Conservation (phyloP, 2,888 invertebrate species). For the Leistus spinibarbis region DNA sequence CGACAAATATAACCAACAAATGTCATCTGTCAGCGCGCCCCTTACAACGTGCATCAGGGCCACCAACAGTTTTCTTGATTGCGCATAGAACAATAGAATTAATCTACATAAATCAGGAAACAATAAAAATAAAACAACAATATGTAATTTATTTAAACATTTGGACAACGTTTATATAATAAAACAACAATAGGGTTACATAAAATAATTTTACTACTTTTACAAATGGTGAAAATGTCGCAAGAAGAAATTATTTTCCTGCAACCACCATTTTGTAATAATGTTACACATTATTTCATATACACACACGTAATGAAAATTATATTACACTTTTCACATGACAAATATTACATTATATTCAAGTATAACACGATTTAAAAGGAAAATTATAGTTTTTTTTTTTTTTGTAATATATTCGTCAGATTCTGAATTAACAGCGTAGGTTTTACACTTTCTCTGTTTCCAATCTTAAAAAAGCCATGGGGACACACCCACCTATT, state of each 20-base stretch:
- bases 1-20: too few species aligned
- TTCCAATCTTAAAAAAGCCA: background rate
- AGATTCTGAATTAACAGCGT: conserved; percentile 4
- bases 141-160: background rate
- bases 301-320: background rate
- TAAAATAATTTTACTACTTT: background rate
- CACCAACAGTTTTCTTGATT: too few species aligned
- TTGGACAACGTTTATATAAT: background rate
- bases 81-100: too few species aligned
- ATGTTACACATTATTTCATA: background rate
- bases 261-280: background rate
- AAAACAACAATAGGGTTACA: background rate
- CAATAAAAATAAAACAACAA: background rate
- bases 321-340: background rate
- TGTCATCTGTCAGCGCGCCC: too few species aligned
- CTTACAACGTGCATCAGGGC: too few species aligned
- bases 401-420: background rate
- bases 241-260: background rate
- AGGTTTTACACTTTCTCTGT: conserved; percentile 26
- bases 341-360: background rate
- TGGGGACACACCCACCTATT: background rate
- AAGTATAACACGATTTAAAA: background rate
- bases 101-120: background rate
- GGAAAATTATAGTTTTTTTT: background rate
- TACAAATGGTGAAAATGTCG: background rate